Percentiles rank a stretch among this genome's conserved stretches.
phyloP scores from a whole-genome alignment of 1,140 invertebrate species.

The Drosophila tristis region DNA sequence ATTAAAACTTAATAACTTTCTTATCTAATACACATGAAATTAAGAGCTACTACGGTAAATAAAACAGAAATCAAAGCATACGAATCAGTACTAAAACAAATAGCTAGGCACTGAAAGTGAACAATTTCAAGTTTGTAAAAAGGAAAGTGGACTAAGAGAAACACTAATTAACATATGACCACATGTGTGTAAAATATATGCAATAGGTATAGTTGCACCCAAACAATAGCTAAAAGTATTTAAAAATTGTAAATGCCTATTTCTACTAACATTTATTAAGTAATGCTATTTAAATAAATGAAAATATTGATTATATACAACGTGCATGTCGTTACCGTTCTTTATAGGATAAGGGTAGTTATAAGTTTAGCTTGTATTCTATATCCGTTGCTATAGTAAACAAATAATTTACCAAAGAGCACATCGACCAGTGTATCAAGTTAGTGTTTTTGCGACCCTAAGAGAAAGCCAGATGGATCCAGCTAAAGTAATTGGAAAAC shows the following conservation, averaged over 20 bases:
- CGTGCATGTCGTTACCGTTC: background rate
- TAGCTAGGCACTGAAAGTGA: constrained; percentile 73
- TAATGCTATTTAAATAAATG: constrained; percentile 56
- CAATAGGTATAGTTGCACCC: constrained; percentile 37
- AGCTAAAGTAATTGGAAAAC: constrained; percentile 62
- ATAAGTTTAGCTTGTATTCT: no score
- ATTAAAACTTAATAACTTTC: constrained; percentile 39
- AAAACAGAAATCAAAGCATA: constrained; percentile 63
- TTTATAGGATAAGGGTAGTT: no score
- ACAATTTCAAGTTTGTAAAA: constrained; percentile 64
- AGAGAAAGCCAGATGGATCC: constrained; percentile 51
- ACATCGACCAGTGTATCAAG: background rate
- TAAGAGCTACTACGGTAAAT: constrained; percentile 19
- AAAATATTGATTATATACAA: constrained; percentile 43
- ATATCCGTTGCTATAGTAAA: constrained; percentile 5
- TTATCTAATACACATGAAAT: constrained; percentile 49
- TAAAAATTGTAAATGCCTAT: constrained; percentile 61
- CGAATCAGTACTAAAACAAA: constrained; percentile 68
- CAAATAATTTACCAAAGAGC: background rate
- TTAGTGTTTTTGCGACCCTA: no score
- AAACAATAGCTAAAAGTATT: constrained; percentile 73
- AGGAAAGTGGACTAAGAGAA: constrained; percentile 18
- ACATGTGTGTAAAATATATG: constrained; percentile 34
- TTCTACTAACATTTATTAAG: constrained; percentile 66
- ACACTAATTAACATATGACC: constrained; percentile 16